Evolutionary conservation across 2,113 vertebrate genomes (phyloP).

Genomic region (Varanus salvator): DNA sequence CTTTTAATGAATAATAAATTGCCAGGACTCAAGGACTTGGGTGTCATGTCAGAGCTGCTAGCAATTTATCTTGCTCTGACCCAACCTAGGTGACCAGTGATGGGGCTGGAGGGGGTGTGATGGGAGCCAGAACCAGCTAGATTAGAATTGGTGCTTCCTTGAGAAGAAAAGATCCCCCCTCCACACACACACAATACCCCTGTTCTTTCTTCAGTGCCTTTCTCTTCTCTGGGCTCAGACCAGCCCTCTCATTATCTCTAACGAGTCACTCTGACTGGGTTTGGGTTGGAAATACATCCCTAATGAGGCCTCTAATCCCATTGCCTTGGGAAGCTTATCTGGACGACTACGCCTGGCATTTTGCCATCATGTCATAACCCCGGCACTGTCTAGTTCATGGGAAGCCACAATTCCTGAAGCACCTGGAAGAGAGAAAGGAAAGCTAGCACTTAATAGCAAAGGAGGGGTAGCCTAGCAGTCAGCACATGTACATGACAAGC

Average conservation of each 20-base stretch:
- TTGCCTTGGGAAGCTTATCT: conserved; percentile 13
- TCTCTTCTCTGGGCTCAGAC: background rate
- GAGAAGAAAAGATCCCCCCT: background rate
- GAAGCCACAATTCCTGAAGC: background rate
- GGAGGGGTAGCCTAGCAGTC: background rate
- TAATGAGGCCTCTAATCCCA: conserved; percentile 33
- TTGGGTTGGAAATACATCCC: conserved; percentile 19
- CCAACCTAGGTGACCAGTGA: conserved; percentile 13
- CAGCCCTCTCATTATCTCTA: conserved; percentile 15
- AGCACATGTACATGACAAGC: background rate
- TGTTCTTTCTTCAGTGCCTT: conserved; percentile 3
- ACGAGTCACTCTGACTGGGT: background rate
- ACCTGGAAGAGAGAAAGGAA: background rate
- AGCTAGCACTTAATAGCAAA: background rate
- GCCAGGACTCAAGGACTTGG: conserved; percentile 43
- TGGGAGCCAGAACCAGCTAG: background rate
- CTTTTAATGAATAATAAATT: conserved; percentile 50
- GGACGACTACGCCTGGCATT: background rate
- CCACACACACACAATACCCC: background rate
- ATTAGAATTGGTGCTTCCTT: background rate
- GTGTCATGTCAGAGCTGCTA: conserved; percentile 30
- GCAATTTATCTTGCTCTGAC: conserved; percentile 37
- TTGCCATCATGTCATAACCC: conserved; percentile 1
- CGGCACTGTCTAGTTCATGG: background rate
- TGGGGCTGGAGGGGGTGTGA: background rate